These are phyloP conservation scores for Sternotherus odoratus DNA, from an alignment of 2,797 vertebrate genomes.

Conservation along the genomic window DNA sequence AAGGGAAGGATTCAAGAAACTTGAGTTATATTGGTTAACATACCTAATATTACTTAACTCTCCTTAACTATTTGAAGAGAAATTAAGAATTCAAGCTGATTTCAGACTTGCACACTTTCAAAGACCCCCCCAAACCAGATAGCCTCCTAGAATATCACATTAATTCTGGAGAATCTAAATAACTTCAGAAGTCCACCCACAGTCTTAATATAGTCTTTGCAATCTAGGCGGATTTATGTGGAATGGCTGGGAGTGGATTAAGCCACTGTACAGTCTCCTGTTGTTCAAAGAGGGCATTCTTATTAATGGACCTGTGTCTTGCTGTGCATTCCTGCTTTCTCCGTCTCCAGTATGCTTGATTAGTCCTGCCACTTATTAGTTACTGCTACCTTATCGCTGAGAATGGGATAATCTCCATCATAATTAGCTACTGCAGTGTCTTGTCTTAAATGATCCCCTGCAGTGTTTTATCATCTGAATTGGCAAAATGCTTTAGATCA, in stretches of 20 bases:
- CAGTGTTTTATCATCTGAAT: background rate
- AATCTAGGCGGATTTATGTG: background rate
- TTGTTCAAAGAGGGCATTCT: background rate
- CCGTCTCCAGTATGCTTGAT: background rate
- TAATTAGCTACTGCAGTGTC: background rate
- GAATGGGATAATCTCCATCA: background rate
- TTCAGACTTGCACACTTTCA: background rate
- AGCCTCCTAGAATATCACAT: background rate
- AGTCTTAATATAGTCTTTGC: background rate
- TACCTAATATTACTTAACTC: background rate
- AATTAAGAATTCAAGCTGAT: background rate
- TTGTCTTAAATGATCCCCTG: background rate
- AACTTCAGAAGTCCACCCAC: background rate
- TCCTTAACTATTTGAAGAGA: background rate
- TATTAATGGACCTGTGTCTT: background rate
- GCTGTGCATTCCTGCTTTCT: background rate
- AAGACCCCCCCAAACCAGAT: background rate
- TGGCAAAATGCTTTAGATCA: background rate
- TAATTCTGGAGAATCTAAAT: background rate
- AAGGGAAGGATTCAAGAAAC: background rate
- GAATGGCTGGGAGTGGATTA: background rate
- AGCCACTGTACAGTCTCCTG: background rate
- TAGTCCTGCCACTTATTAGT: background rate
- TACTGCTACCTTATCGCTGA: background rate
- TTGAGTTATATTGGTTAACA: background rate